Conservation (phyloP, 1,140 invertebrate species). For the Plodia interpunctella region DNA sequence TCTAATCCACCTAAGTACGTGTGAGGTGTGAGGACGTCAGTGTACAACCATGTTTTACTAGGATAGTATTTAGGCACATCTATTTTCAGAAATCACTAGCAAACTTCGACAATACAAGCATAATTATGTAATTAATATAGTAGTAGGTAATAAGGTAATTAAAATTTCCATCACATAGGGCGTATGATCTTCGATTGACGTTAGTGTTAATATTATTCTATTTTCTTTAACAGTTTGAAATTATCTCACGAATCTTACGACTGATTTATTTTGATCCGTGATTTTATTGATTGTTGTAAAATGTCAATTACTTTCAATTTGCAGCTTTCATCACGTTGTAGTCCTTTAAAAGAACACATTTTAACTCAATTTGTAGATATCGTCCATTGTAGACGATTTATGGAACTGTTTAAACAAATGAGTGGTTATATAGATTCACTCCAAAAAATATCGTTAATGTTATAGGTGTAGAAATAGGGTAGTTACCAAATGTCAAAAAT, state of each 20-base stretch:
- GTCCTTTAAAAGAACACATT: too few species aligned
- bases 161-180: not conserved
- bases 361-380: too few species aligned
- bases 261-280: not conserved
- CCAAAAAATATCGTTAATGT: too few species aligned
- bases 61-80: not conserved
- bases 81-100: slow-evolving; percentile 4
- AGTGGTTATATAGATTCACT: too few species aligned
- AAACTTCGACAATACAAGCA: slow-evolving; percentile 5
- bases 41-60: not conserved
- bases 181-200: not conserved
- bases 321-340: too few species aligned
- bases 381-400: too few species aligned
- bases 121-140: slow-evolving; percentile 6
- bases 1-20: not conserved
- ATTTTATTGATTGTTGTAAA: not conserved
- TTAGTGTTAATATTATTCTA: not conserved
- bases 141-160: not conserved
- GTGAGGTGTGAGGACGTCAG: not conserved
- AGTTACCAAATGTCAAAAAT: too few species aligned
- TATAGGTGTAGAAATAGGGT: too few species aligned
- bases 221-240: not conserved
- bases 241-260: not conserved
- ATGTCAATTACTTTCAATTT: not conserved
- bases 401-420: too few species aligned